Conservation (phyloP, 2,113 vertebrate species). For the Psettodes erumei region DNA sequence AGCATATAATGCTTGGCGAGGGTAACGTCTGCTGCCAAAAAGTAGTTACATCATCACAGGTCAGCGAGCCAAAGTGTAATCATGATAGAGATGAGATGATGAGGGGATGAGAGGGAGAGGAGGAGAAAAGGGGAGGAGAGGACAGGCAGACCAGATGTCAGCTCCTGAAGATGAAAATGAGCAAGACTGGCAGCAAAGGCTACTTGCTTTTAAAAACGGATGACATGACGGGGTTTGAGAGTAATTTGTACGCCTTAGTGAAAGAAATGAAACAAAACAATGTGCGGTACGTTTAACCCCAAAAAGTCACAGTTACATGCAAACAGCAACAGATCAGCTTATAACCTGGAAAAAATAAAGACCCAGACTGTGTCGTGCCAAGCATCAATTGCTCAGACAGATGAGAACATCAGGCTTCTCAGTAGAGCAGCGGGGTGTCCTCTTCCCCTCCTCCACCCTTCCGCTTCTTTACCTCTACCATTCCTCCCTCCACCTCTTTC, state of each 20-base stretch:
- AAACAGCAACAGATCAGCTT: constrained; percentile 5
- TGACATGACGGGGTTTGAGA: background rate
- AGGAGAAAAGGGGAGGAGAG: constrained; percentile 27
- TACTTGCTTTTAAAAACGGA: constrained; percentile 23
- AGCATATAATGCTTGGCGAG: constrained; percentile 49
- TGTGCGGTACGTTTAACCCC: background rate
- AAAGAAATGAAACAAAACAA: constrained; percentile 12
- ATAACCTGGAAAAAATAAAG: constrained; percentile 3
- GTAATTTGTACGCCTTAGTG: background rate
- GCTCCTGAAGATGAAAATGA: constrained; percentile 70
- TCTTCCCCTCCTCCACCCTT: constrained; percentile 28
- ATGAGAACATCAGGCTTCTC: constrained; percentile 49
- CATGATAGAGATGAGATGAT: constrained; percentile 71
- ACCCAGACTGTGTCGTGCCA: constrained; percentile 5
- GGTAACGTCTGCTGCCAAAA: constrained; percentile 71
- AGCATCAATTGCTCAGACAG: constrained; percentile 24
- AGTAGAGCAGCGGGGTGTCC: constrained; percentile 33
- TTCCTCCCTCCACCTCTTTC: constrained; percentile 43
- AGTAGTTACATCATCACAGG: constrained; percentile 77
- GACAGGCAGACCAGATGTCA: constrained; percentile 64
- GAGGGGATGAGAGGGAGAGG: constrained; percentile 46
- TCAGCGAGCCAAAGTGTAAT: constrained; percentile 75
- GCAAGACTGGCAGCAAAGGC: constrained; percentile 10
- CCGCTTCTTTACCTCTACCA: constrained; percentile 34
- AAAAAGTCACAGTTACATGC: background rate